A percentile compares a stretch with the other conserved stretches of the same genome.
phyloP scores from a whole-genome alignment of 2,888 invertebrate species.

The Pristionchus arcanus region DNA sequence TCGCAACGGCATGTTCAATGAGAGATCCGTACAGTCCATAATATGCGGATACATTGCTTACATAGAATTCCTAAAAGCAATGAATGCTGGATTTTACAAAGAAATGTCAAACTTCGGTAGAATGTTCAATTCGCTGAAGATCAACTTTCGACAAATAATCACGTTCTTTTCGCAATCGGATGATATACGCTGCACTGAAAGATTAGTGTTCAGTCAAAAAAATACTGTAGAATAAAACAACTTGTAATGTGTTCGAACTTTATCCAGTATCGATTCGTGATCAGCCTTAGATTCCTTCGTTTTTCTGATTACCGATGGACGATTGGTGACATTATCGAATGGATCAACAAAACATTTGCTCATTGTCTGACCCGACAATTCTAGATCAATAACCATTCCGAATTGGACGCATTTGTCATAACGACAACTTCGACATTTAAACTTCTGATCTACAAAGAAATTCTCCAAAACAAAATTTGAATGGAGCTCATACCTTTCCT shows the following conservation, averaged over 20 bases:
- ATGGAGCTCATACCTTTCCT: not conserved
- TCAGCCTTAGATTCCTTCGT: not conserved
- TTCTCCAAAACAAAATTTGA: not conserved
- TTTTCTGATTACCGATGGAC: not conserved
- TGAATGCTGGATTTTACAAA: not conserved
- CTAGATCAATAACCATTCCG: not conserved
- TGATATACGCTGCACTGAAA: not conserved
- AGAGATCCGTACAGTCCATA: not conserved
- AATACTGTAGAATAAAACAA: not conserved
- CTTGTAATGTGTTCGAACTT: not conserved
- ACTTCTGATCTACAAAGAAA: not conserved
- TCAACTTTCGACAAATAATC: not conserved
- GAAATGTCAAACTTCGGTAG: not conserved
- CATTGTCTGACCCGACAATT: not conserved
- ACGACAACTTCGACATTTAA: constrained; percentile 19
- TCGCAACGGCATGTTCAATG: not conserved
- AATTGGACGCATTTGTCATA: constrained; percentile 7
- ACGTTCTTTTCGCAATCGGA: not conserved
- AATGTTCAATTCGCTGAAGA: not conserved
- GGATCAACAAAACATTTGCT: not conserved
- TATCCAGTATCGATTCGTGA: not conserved
- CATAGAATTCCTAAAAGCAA: not conserved
- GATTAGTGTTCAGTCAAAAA: not conserved
- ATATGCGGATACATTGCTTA: not conserved
- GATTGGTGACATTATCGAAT: not conserved